Percentiles rank a stretch among this genome's conserved stretches.
These are phyloP conservation scores for Dioctria rufipes DNA, from an alignment of 2,888 invertebrate genomes.

Conservation along the genomic window DNA sequence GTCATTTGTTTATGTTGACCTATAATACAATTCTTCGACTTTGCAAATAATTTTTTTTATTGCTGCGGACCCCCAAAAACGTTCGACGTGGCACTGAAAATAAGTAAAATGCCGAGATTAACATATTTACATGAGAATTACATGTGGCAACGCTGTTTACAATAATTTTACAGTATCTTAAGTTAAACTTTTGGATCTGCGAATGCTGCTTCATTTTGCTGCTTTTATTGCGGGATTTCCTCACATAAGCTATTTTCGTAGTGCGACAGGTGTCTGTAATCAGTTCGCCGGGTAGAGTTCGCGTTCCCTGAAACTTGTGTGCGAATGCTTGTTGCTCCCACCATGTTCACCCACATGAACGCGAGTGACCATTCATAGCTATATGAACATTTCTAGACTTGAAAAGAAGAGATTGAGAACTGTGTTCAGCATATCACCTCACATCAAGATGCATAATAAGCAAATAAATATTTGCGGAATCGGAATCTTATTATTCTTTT, in stretches of 20 bases:
- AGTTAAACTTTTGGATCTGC: slow-evolving; percentile 33
- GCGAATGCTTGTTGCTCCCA: neutral
- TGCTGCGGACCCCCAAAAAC: too few relatives aligned
- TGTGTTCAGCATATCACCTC: too few relatives aligned
- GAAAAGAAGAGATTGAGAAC: too few relatives aligned
- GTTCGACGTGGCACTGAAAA: too few relatives aligned
- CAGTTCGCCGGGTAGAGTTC: slow-evolving; percentile 50
- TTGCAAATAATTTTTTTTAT: too few relatives aligned
- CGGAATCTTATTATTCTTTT: too few relatives aligned
- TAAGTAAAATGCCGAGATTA: too few relatives aligned
- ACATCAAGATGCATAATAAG: too few relatives aligned
- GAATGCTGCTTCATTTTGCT: slow-evolving; percentile 32
- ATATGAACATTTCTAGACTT: too few relatives aligned
- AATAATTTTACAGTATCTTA: neutral
- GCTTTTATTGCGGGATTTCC: slow-evolving; percentile 46
- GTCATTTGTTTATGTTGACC: too few relatives aligned
- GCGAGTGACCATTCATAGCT: neutral
- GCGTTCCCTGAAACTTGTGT: neutral
- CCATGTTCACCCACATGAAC: slow-evolving; percentile 22
- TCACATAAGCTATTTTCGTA: slow-evolving; percentile 46
- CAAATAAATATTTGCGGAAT: too few relatives aligned
- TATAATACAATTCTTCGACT: too few relatives aligned
- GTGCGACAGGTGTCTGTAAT: slow-evolving; percentile 52
- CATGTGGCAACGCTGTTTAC: neutral
- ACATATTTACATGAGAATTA: neutral